Evolutionary conservation across 1,140 invertebrate genomes (phyloP).

Genomic region (Ostrea edulis): DNA sequence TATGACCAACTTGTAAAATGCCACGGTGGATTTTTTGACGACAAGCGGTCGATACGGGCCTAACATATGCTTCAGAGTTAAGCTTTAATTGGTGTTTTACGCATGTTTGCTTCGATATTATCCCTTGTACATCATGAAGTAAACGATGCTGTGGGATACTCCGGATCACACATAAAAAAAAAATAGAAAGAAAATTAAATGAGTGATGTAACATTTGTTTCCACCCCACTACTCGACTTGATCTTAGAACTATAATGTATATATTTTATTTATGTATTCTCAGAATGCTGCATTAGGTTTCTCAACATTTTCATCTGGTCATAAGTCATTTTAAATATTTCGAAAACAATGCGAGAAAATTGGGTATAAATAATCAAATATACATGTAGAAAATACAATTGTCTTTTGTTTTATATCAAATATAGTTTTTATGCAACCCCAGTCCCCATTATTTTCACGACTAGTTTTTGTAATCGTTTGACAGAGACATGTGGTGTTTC

Average conservation of each 20-base stretch:
- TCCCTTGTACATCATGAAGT: not conserved
- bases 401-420: no score
- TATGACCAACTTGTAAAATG: slow-evolving; percentile 33
- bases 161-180: not conserved
- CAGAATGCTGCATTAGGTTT: no score
- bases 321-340: no score
- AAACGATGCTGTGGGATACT: not conserved
- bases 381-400: no score
- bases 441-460: slow-evolving; percentile 3
- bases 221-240: no score
- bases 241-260: no score
- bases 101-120: not conserved
- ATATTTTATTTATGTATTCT: no score
- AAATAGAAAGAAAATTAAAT: not conserved
- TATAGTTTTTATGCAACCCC: not conserved
- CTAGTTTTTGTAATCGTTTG: not conserved
- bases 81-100: slow-evolving; percentile 11
- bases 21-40: not conserved
- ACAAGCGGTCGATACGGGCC: slow-evolving; percentile 21
- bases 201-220: no score
- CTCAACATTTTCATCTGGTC: no score
- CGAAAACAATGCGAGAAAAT: no score
- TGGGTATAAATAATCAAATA: no score
- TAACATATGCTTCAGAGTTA: slow-evolving; percentile 25
- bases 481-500: slow-evolving; percentile 19